These are phyloP conservation scores for Strigops habroptila DNA, from an alignment of 2,113 vertebrate genomes.

Conservation along the genomic window DNA sequence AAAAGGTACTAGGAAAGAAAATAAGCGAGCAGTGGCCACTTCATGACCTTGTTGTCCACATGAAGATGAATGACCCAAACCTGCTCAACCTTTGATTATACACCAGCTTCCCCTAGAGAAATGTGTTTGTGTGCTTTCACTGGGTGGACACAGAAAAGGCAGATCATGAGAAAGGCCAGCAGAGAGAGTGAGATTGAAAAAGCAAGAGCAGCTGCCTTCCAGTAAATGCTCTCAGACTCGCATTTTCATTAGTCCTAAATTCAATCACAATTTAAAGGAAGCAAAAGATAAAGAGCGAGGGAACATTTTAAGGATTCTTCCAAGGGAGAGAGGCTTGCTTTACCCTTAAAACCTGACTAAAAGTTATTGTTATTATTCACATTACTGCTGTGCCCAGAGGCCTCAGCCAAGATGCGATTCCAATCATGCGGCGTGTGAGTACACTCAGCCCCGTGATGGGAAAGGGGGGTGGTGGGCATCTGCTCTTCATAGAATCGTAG, in stretches of 20 bases:
- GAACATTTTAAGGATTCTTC: constrained; percentile 17
- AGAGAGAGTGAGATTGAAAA: constrained; percentile 11
- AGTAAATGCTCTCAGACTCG: constrained; percentile 43
- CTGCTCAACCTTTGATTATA: not conserved
- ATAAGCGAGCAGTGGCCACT: not conserved
- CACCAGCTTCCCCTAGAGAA: not conserved
- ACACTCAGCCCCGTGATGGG: not conserved
- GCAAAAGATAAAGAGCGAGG: constrained; percentile 32
- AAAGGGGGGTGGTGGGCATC: accelerated
- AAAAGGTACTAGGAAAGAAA: not conserved
- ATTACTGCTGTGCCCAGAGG: not conserved
- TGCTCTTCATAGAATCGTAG: not conserved
- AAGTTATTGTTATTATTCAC: not conserved
- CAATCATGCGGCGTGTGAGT: accelerated
- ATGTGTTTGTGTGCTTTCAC: not conserved
- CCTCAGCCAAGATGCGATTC: not conserved
- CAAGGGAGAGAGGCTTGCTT: not conserved
- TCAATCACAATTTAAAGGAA: constrained; percentile 52
- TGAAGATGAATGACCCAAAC: constrained; percentile 24
- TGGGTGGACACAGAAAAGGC: not conserved
- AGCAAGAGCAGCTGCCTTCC: constrained; percentile 27
- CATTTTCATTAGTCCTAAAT: constrained; percentile 63
- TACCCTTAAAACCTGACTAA: not conserved
- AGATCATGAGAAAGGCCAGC: not conserved
- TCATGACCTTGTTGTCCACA: not conserved